Evolutionary conservation across 1,140 invertebrate species (phyloP).

Genomic region (Drosophila bocqueti): DNA sequence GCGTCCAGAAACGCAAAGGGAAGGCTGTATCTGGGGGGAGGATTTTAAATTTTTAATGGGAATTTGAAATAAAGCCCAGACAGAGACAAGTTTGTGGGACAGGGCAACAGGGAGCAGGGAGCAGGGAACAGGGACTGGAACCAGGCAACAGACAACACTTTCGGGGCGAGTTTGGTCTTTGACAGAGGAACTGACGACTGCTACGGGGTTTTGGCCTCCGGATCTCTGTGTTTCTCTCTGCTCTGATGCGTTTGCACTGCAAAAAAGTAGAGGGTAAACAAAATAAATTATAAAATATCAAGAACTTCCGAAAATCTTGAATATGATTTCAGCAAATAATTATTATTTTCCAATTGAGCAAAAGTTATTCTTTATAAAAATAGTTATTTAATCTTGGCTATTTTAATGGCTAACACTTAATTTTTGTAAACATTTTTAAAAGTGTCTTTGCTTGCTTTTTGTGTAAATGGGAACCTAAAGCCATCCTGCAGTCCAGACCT

Average conservation of each 20-base stretch:
- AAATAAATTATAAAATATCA: no score
- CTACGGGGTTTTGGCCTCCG: conserved; percentile 30
- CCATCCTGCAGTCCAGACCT: conserved; percentile 18
- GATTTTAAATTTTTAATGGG: conserved; percentile 80
- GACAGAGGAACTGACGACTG: conserved; percentile 48
- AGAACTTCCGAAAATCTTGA: background rate
- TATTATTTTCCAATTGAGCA: background rate
- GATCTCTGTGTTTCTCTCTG: conserved; percentile 8
- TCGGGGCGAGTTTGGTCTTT: conserved; percentile 50
- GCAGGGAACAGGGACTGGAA: conserved; percentile 6
- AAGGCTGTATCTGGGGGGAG: conserved; percentile 37
- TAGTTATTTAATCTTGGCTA: background rate
- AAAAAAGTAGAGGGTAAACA: background rate
- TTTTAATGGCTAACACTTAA: background rate
- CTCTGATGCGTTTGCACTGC: conserved; percentile 16
- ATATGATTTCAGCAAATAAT: background rate
- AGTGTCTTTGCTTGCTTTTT: background rate
- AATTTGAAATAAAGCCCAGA: conserved; percentile 74
- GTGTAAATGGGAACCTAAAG: background rate
- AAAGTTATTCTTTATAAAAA: no score
- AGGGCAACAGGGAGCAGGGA: conserved; percentile 4
- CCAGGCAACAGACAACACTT: conserved; percentile 25
- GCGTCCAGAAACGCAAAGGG: conserved; percentile 18
- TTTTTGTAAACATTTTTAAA: background rate
- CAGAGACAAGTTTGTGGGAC: conserved; percentile 37